Evolutionary conservation across 2,113 vertebrate genomes (phyloP).

Genomic region (Leptocoma aspasia): DNA sequence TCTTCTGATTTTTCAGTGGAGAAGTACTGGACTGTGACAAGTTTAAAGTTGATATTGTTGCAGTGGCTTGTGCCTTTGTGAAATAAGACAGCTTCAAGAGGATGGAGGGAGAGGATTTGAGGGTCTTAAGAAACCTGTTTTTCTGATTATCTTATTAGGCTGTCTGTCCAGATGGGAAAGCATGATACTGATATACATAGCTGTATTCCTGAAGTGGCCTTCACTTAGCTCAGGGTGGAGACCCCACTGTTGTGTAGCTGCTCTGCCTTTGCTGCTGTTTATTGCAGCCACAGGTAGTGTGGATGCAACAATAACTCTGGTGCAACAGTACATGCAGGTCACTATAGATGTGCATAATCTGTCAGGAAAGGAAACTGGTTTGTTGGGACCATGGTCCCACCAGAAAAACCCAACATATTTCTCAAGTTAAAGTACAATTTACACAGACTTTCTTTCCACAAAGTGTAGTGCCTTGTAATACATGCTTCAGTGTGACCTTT

Average conservation of each 20-base stretch:
- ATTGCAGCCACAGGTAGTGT: background rate
- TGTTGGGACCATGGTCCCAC: background rate
- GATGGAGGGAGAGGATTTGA: background rate
- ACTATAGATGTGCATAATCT: background rate
- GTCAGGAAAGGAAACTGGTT: background rate
- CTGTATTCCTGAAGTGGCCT: background rate
- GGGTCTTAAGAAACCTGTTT: background rate
- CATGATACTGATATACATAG: fast-evolving
- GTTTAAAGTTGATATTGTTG: background rate
- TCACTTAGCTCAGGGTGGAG: background rate
- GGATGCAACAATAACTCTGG: fast-evolving
- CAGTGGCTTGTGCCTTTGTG: background rate
- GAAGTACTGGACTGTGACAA: background rate
- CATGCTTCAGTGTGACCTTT: background rate
- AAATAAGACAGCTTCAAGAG: background rate
- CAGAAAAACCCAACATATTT: background rate
- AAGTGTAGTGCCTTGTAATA: background rate
- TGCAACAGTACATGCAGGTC: background rate
- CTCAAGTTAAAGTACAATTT: background rate
- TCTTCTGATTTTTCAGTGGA: background rate
- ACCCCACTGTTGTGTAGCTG: fast-evolving
- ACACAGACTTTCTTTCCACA: background rate
- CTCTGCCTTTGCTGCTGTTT: background rate
- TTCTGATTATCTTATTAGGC: background rate
- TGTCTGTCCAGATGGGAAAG: background rate